These are phyloP conservation scores for Neocloeon triangulifer DNA, from an alignment of 1,140 invertebrate genomes.

Conservation along the genomic window DNA sequence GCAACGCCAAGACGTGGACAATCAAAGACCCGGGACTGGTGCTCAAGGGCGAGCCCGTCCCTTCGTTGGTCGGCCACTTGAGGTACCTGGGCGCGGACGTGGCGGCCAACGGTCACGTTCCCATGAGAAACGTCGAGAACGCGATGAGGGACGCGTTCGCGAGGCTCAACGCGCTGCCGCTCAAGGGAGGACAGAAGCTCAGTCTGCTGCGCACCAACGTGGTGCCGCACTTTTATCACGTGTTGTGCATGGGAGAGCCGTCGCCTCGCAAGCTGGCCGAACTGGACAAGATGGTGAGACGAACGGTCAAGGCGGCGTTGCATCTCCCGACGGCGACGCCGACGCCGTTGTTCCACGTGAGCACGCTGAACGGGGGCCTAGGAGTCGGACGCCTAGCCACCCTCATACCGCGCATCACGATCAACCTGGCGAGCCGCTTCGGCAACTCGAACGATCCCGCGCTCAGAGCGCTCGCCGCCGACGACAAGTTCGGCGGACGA, in stretches of 20 bases:
- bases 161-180: constrained; percentile 4
- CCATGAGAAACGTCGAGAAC: constrained; percentile 3
- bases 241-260: constrained; percentile 4
- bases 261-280: constrained; percentile 3
- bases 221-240: constrained; percentile 10
- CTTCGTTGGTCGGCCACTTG: not conserved
- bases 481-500: no score
- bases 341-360: constrained; percentile 9
- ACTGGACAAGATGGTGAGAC: constrained; percentile 10
- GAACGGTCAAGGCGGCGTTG: constrained; percentile 6
- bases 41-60: not conserved
- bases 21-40: constrained; percentile 8
- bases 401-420: constrained; percentile 6
- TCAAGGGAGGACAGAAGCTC: constrained; percentile 11
- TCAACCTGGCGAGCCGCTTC: constrained; percentile 7
- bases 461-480: no score
- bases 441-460: no score
- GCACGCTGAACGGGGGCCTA: constrained; percentile 12
- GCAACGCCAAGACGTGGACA: constrained; percentile 8
- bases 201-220: constrained; percentile 10
- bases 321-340: constrained; percentile 8
- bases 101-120: constrained; percentile 9
- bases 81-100: constrained; percentile 10
- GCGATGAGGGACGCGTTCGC: constrained; percentile 3
- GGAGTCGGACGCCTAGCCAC: constrained; percentile 9